Conservation (phyloP, 2,113 vertebrate species). For the Oncorhynchus kisutch region DNA sequence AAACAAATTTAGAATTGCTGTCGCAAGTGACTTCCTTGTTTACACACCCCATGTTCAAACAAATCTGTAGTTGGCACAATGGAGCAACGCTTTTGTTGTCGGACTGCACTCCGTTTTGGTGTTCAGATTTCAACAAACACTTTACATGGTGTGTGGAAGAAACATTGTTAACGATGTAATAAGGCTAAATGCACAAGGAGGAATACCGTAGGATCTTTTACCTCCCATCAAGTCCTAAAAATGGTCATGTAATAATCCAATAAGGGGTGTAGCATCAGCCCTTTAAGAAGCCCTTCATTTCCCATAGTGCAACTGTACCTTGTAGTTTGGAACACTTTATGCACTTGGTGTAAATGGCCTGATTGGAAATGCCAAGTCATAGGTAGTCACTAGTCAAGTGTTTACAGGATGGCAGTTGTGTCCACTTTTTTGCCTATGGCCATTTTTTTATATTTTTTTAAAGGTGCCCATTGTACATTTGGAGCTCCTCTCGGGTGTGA, state of each 20-base stretch:
- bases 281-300: too few relatives aligned
- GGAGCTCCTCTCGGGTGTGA: background rate
- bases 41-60: conserved; percentile 48
- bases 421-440: conserved; percentile 48
- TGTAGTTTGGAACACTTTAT: too few relatives aligned
- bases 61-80: conserved; percentile 49
- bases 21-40: conserved; percentile 34
- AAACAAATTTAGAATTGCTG: conserved; percentile 8
- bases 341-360: too few relatives aligned
- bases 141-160: conserved; percentile 13
- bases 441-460: conserved; percentile 15
- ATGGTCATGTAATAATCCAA: too few relatives aligned
- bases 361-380: too few relatives aligned
- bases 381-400: too few relatives aligned
- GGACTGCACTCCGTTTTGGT: conserved; percentile 14
- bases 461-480: conserved; percentile 52
- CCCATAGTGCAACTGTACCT: too few relatives aligned
- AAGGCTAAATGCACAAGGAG: background rate
- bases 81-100: conserved; percentile 30
- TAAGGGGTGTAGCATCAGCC: too few relatives aligned
- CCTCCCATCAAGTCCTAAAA: too few relatives aligned
- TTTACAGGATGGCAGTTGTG: conserved; percentile 34
- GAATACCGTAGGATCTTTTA: too few relatives aligned
- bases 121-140: conserved; percentile 27
- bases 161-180: too few relatives aligned